Conservation (phyloP, 2,888 invertebrate species). For the Euspilapteryx auroguttella region DNA sequence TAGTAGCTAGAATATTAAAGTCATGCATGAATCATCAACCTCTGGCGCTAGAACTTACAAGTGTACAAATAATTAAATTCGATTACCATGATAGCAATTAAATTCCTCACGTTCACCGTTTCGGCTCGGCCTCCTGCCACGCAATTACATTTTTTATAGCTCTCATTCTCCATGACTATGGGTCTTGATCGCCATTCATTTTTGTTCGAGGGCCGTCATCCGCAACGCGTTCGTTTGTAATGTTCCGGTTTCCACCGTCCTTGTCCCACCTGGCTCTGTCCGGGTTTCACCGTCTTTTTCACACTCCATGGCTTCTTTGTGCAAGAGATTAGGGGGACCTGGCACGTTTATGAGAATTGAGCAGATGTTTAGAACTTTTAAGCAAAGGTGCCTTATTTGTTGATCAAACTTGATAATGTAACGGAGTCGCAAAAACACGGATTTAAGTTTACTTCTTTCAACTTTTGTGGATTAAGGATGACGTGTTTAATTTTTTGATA, state of each 20-base stretch:
- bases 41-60: no score
- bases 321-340: constrained; percentile 48
- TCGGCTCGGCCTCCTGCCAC: constrained; percentile 44
- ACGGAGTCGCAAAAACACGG: no score
- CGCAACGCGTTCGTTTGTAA: constrained; percentile 51
- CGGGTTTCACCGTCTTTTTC: constrained; percentile 16
- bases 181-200: constrained; percentile 52
- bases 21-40: no score
- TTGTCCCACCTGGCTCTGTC: constrained; percentile 10
- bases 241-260: constrained; percentile 35
- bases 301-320: constrained; percentile 39
- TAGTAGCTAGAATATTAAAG: no score
- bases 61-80: no score
- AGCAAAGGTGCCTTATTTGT: no score
- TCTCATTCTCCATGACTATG: constrained; percentile 39
- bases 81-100: no score
- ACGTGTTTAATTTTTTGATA: no score
- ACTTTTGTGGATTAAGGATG: no score
- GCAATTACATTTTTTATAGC: constrained; percentile 35
- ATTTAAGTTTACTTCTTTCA: no score
- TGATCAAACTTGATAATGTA: no score
- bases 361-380: constrained; percentile 45
- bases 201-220: constrained; percentile 52
- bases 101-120: no score
- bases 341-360: constrained; percentile 55